Evolutionary conservation across 2,888 invertebrate species (phyloP), one percentile per base, ranked within the genome.

Genomic region (Junonia oenone): DNA sequence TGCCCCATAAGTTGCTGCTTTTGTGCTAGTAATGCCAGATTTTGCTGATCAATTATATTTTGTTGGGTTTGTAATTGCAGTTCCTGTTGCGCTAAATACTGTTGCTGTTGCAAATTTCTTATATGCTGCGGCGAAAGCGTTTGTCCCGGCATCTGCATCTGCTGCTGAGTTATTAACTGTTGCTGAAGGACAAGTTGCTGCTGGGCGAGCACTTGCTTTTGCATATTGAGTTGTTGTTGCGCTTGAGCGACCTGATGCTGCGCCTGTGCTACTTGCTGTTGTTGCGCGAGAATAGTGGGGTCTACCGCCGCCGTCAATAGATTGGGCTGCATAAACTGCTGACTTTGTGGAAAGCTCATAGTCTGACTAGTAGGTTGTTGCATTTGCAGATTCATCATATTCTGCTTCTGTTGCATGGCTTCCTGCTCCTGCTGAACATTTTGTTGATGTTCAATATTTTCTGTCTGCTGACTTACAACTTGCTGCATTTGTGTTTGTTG

Each of bases 31-130:
- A 91, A 80, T 0, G 91, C 85, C 33, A 92, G 74, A 50, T 89
- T 90, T 68, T 91, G 91, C 64, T 92, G 92, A 64, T 92, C 92
- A 49, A 92, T 88, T 31, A 91, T 82, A 64, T 92, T 92, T 62
- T 91, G 92, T 59, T 92, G 91, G 13, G 87, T 86, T 54, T 92
- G 91, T 13, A 91, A 75, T 51, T 91, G 86, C 37, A 84, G 69
- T 63, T 91, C 91, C 64, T 91, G 91, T 53, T 91, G 91, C 0
- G 88, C 83, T 51, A 91, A 75, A 64, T 88, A 91, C 64, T 91
- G 91, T 56, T 92, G 91, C 43, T 89, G 86, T 63, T 87, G 87
- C 15, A 89, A 70, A 51, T 84, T 84, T 29, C 87, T 72, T 13
- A 86, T 78, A 52, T 81, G 88, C 45, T 83, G 90, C 22, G 81